Conservation (phyloP, 2,113 vertebrate genomes). For the Arvicanthis niloticus region DNA sequence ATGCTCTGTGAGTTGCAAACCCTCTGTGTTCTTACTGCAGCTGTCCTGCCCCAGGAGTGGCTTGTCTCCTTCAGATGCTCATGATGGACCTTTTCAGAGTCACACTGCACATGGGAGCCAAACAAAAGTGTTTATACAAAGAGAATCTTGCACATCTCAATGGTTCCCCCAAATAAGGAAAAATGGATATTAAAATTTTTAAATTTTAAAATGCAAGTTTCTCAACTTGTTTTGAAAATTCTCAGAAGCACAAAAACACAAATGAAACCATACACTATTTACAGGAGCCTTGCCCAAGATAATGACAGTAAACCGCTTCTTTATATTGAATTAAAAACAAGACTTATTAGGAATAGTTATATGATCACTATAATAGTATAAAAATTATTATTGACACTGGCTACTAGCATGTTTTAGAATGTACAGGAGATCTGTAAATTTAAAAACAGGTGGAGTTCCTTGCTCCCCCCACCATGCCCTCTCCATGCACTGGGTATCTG, state of each 20-base stretch:
- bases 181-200: background rate
- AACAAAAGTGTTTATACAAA: background rate
- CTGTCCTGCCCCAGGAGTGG: background rate
- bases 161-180: background rate
- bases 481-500: background rate
- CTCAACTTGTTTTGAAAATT: background rate
- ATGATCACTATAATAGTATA: too few relatives aligned
- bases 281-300: background rate
- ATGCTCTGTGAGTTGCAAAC: background rate
- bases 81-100: background rate
- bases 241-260: background rate
- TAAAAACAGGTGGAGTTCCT: background rate
- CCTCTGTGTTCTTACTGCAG: too few relatives aligned
- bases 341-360: background rate
- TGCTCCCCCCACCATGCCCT: background rate
- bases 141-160: background rate
- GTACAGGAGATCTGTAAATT: too few relatives aligned
- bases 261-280: background rate
- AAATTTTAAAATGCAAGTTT: too few relatives aligned
- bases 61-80: background rate
- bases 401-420: too few relatives aligned
- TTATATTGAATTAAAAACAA: background rate
- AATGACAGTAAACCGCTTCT: background rate
- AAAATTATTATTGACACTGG: too few relatives aligned
- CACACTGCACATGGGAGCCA: too few relatives aligned